Base-by-base conservation (phyloP, 2,113 vertebrate genomes). In the Anas platyrhynchos region DNA sequence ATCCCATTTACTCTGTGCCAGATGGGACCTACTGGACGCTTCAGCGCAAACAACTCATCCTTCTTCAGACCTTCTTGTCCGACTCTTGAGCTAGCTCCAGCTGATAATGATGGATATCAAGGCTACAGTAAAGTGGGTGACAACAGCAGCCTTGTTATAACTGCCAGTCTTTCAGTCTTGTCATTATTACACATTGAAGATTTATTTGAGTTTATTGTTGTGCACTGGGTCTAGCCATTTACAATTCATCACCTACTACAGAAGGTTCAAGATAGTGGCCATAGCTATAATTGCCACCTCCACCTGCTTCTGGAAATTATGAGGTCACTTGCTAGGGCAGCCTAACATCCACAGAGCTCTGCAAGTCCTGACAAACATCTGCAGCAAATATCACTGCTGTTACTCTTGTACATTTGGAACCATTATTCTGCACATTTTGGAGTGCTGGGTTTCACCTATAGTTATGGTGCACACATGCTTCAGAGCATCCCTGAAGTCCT, bases 161-260 rank as follows among this genome's bases (percentile, higher is more conserved):
- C 98, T 99, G 98, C 98, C 98, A 98, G 98, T 99, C 98, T 99
- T 98, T 96, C 96, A 46, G 95, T 98, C 97, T 98, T 99, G 98
- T 99, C 98, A 98, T 99, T 99, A 99, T 98, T 98, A 99, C 98
- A 99, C 96, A 97, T 96, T 97, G 98, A 98, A 99, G 98, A 99
- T 99, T 99, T 98, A 99, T 99, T 98, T 98, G 98, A 98, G 98
- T 98, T 99, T 98, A 98, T 98, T 98, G 98, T 98, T 98, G 98
- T 98, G 98, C 97, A 98, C 98, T 61, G 76, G 97, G 98, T 98
- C 98, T 91, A 97, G 98, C 98, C 98, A 98, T 98, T 99, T 98
- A 98, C 98, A 98, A 99, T 99, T 99, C 98, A 99, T 99, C 98
- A 99, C 98, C 83, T 86, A 95, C 97, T 97, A 97, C 95, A 97